These are phyloP conservation scores for Tenthredo scrophulariae DNA, from an alignment of 2,888 invertebrate species.

Conservation along the genomic window DNA sequence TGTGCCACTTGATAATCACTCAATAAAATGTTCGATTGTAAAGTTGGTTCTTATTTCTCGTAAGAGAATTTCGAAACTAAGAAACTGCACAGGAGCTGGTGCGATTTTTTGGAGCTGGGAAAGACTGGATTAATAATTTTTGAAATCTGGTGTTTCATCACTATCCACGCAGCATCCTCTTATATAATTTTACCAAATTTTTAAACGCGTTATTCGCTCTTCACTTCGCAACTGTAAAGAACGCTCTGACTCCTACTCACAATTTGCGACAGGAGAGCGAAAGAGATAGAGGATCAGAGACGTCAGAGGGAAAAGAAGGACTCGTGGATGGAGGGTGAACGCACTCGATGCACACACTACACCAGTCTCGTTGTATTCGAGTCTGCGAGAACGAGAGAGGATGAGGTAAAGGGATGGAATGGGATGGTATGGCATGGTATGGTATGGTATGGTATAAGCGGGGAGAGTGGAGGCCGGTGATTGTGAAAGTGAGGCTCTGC, in stretches of 20 bases:
- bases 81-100: background rate
- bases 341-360: slow-evolving; percentile 48
- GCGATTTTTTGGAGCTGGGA: background rate
- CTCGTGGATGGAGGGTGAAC: slow-evolving; percentile 41
- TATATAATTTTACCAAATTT: background rate
- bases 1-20: background rate
- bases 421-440: background rate
- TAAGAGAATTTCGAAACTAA: background rate
- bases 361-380: slow-evolving; percentile 8
- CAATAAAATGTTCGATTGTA: background rate
- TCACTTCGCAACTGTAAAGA: background rate
- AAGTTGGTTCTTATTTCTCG: background rate
- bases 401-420: background rate
- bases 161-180: background rate
- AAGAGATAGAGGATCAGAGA: slow-evolving; percentile 46
- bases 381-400: background rate
- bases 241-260: background rate
- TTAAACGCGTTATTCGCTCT: background rate
- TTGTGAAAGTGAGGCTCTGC: slow-evolving; percentile 54
- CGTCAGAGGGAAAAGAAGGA: slow-evolving; percentile 45
- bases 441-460: background rate
- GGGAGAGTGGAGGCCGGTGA: slow-evolving; percentile 43
- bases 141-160: background rate
- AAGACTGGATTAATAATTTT: background rate
- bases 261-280: slow-evolving; percentile 20